Evolutionary conservation across 1,140 invertebrate species (phyloP).

Genomic region (Euglossa dilemma): DNA sequence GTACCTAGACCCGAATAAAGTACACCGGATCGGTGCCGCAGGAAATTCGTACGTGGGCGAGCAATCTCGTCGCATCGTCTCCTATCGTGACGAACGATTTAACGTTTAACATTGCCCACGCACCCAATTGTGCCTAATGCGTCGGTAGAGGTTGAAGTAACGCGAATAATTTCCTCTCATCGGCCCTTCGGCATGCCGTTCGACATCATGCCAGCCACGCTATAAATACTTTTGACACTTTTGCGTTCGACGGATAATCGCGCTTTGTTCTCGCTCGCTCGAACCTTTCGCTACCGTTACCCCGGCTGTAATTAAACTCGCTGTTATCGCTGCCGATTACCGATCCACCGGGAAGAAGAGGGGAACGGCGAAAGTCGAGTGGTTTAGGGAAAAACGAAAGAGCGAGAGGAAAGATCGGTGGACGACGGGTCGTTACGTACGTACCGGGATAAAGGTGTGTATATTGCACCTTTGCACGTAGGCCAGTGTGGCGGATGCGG

Average conservation of each 20-base stretch:
- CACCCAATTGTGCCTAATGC: slow-evolving; percentile 69
- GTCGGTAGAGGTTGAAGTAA: slow-evolving; percentile 56
- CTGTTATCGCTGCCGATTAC: too few species aligned
- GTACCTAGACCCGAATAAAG: neutral
- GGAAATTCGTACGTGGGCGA: slow-evolving; percentile 70
- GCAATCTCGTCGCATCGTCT: slow-evolving; percentile 68
- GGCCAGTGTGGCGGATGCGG: slow-evolving; percentile 71
- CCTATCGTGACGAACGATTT: slow-evolving; percentile 72
- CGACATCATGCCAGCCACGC: slow-evolving; percentile 9
- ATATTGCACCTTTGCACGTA: slow-evolving; percentile 60
- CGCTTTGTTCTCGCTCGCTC: neutral
- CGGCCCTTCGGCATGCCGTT: slow-evolving; percentile 42
- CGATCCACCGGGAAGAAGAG: neutral
- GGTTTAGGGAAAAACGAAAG: slow-evolving; percentile 37
- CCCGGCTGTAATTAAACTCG: neutral
- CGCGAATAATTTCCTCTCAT: slow-evolving; percentile 65
- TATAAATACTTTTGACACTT: slow-evolving; percentile 29
- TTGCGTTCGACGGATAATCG: slow-evolving; percentile 4
- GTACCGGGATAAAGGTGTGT: slow-evolving; percentile 28
- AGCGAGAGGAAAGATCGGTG: slow-evolving; percentile 18
- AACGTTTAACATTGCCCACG: slow-evolving; percentile 74
- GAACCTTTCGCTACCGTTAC: neutral
- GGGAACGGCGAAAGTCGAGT: neutral
- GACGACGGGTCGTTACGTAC: slow-evolving; percentile 13
- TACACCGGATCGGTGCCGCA: slow-evolving; percentile 33